These are phyloP conservation scores for Choristoneura fumiferana DNA, from an alignment of 1,140 invertebrate genomes.

Conservation along the genomic window DNA sequence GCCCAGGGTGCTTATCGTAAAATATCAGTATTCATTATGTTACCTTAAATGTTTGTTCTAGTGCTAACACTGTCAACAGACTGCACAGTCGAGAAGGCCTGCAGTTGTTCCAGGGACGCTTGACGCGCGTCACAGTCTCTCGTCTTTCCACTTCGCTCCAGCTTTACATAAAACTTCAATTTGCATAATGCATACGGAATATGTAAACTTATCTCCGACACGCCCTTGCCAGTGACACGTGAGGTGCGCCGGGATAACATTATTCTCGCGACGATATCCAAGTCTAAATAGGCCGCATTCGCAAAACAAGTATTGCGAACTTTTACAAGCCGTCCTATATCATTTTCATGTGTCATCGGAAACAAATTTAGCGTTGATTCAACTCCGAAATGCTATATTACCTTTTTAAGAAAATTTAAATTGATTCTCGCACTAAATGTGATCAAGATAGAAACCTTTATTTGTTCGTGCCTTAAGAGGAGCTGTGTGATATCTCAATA, in stretches of 20 bases:
- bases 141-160: conserved; percentile 30
- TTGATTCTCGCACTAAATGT: neutral
- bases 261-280: conserved; percentile 70
- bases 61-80: no score
- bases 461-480: neutral
- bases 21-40: no score
- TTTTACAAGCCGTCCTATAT: conserved; percentile 32
- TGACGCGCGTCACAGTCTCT: conserved; percentile 30
- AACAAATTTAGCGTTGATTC: conserved; percentile 6
- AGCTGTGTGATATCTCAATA: conserved; percentile 14
- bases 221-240: conserved; percentile 69
- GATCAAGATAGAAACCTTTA: conserved; percentile 16
- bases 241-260: conserved; percentile 72
- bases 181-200: conserved; percentile 76
- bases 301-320: conserved; percentile 39
- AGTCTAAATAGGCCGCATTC: conserved; percentile 69
- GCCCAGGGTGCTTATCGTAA: no score
- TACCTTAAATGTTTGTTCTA: no score
- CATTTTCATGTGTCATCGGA: conserved; percentile 26
- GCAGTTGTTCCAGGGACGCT: no score
- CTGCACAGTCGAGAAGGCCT: no score
- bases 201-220: conserved; percentile 74
- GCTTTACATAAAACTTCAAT: conserved; percentile 75
- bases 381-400: conserved; percentile 5
- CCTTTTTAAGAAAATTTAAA: conserved; percentile 4